phyloP scores from a whole-genome alignment of 2,797 vertebrate genomes.

The Sebastolobus altivelis region DNA sequence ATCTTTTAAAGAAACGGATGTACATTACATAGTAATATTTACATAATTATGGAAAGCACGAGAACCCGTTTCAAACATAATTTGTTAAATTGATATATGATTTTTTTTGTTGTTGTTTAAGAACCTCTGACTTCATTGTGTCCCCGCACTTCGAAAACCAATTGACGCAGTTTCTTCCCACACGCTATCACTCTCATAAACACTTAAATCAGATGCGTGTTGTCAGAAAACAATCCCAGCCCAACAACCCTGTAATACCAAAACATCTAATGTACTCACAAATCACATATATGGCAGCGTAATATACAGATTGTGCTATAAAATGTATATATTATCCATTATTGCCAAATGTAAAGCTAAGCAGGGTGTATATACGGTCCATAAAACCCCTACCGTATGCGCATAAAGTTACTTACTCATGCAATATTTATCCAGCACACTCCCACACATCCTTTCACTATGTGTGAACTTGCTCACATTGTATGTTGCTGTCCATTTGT shows the following conservation, averaged over 20 bases:
- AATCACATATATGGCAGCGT: not conserved
- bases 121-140: not conserved
- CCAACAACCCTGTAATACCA: not conserved
- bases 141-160: not conserved
- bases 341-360: constrained; percentile 7
- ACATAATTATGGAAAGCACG: not conserved
- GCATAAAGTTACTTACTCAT: constrained; percentile 20
- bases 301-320: not conserved
- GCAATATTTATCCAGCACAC: constrained; percentile 22
- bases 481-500: constrained; percentile 1
- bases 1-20: not conserved
- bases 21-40: not conserved
- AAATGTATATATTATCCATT: not conserved
- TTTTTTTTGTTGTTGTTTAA: not conserved
- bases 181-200: not conserved
- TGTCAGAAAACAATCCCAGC: not conserved
- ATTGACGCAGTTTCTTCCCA: not conserved
- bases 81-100: not conserved
- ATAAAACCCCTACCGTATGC: constrained; percentile 9
- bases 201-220: not conserved
- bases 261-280: constrained; percentile 9
- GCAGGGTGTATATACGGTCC: not conserved
- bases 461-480: constrained; percentile 18
- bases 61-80: not conserved
- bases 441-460: constrained; percentile 13